These are phyloP conservation scores for Amiota mariae DNA, from an alignment of 2,888 invertebrate genomes.

Conservation along the genomic window DNA sequence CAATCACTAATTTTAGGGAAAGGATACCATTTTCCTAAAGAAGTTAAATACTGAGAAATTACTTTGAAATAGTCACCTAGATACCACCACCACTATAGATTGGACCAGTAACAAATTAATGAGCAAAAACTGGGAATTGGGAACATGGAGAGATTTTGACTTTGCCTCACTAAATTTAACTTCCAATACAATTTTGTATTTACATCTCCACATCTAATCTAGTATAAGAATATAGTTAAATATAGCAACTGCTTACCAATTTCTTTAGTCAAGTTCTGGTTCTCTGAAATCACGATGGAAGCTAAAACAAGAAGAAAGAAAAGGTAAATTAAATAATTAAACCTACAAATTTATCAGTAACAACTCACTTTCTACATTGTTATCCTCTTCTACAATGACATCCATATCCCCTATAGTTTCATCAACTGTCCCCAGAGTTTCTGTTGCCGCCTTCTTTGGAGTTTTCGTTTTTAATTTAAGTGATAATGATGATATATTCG, in stretches of 20 bases:
- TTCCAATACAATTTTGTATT: too few species aligned
- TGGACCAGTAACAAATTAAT: too few species aligned
- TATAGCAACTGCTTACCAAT: background rate
- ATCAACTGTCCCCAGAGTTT: slow-evolving; percentile 3
- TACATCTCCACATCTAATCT: too few species aligned
- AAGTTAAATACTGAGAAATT: too few species aligned
- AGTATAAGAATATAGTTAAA: too few species aligned
- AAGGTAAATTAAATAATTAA: background rate
- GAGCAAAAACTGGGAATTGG: too few species aligned
- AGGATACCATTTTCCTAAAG: too few species aligned
- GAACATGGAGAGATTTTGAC: too few species aligned
- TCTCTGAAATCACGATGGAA: background rate
- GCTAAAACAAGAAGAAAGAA: background rate
- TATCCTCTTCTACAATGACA: slow-evolving; percentile 35
- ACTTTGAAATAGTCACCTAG: too few species aligned
- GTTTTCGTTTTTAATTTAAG: background rate
- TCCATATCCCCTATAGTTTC: slow-evolving; percentile 44
- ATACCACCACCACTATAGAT: too few species aligned
- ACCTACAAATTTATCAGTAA: slow-evolving; percentile 19
- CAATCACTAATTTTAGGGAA: too few species aligned
- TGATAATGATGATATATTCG: slow-evolving; percentile 21
- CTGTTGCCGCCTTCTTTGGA: background rate
- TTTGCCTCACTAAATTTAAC: too few species aligned
- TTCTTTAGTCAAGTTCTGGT: background rate
- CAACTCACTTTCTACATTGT: background rate